A percentile compares a stretch with the other conserved stretches of the same genome.
phyloP scores from a whole-genome alignment of 2,888 invertebrate genomes.

The Drosophila phalerata region DNA sequence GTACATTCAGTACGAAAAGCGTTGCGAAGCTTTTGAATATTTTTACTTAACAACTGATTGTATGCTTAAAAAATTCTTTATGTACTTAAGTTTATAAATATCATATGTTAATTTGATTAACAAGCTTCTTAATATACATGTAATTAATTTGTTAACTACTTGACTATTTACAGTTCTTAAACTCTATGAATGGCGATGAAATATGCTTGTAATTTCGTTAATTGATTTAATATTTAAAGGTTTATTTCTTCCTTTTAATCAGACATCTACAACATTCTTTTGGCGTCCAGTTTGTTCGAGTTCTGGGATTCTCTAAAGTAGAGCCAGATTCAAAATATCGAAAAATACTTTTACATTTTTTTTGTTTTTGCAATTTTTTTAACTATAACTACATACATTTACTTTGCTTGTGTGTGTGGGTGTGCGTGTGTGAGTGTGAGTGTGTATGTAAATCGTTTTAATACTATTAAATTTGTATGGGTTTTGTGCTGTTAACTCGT shows the following conservation, averaged over 20 bases:
- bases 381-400: neutral
- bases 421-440: constrained; percentile 17
- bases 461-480: constrained; percentile 57
- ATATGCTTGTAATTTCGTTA: constrained; percentile 23
- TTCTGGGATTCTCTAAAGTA: neutral
- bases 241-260: constrained; percentile 3
- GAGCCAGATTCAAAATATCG: constrained; percentile 7
- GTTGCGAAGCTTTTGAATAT: constrained; percentile 1
- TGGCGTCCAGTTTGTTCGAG: constrained; percentile 36
- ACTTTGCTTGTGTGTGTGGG: constrained; percentile 16
- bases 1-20: neutral
- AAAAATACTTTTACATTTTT: constrained; percentile 15
- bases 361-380: neutral
- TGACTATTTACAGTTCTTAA: constrained; percentile 51
- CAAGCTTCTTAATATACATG: constrained; percentile 15
- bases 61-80: neutral
- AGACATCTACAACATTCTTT: constrained; percentile 26
- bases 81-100: constrained; percentile 23
- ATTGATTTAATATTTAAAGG: neutral
- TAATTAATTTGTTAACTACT: constrained; percentile 18
- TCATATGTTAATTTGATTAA: constrained; percentile 47
- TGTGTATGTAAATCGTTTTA: constrained; percentile 45
- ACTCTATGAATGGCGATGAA: constrained; percentile 58
- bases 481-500: constrained; percentile 38
- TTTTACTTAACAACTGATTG: neutral